Conservation (phyloP, 2,888 invertebrate genomes). For the Sialis lutaria region DNA sequence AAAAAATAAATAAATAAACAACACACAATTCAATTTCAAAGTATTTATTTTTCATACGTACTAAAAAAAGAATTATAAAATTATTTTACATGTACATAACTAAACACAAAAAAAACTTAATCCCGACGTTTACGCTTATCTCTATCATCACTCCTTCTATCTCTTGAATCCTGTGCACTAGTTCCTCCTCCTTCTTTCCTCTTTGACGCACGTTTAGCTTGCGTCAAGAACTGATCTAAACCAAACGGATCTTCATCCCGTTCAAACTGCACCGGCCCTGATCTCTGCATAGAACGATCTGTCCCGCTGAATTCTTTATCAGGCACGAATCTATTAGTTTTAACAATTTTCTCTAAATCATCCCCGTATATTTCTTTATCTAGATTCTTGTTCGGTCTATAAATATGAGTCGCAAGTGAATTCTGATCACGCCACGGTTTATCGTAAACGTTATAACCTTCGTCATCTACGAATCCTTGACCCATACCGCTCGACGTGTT, state of each 20-base stretch:
- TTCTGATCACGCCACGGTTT: constrained; percentile 92
- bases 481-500: constrained; percentile 85
- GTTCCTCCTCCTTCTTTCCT: constrained; percentile 32
- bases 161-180: constrained; percentile 11
- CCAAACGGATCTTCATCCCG: constrained; percentile 91
- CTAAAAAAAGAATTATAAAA: no score
- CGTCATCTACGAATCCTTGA: constrained; percentile 86
- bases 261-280: constrained; percentile 94
- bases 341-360: constrained; percentile 77
- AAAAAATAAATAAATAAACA: no score
- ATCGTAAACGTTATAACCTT: constrained; percentile 94
- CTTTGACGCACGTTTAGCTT: constrained; percentile 72
- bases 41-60: no score
- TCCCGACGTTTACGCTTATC: constrained; percentile 28
- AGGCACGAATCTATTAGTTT: constrained; percentile 86
- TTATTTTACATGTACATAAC: neutral
- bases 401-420: constrained; percentile 73
- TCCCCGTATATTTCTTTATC: constrained; percentile 84
- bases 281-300: constrained; percentile 51
- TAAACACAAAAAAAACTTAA: constrained; percentile 13
- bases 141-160: constrained; percentile 22
- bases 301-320: constrained; percentile 95
- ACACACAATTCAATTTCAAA: no score
- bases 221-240: constrained; percentile 92
- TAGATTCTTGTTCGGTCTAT: constrained; percentile 70